Conservation (phyloP, 1,140 invertebrate genomes). For the Gonatopus flavifemur region DNA sequence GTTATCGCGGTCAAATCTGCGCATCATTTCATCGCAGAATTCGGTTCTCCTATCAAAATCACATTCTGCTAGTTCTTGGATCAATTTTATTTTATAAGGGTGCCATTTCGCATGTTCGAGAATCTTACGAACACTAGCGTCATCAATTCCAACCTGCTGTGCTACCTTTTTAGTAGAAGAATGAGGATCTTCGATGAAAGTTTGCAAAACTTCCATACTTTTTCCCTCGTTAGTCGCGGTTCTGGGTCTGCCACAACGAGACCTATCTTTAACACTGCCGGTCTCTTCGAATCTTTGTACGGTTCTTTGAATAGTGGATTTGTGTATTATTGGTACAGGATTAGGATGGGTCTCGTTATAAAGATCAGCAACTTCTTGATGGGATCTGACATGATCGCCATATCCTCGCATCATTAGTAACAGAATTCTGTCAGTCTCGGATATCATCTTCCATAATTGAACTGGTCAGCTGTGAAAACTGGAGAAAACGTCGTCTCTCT, state of each 20-base stretch:
- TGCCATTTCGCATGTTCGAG: background rate
- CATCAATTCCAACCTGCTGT: background rate
- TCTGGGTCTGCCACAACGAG: background rate
- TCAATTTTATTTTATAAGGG: background rate
- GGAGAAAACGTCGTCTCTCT: no score
- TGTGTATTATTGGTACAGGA: background rate
- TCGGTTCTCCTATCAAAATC: background rate
- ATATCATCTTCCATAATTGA: no score
- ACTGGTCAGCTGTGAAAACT: no score
- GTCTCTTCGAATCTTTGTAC: background rate
- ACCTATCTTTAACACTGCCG: background rate
- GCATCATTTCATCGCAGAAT: background rate
- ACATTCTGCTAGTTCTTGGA: background rate
- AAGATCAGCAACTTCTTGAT: background rate
- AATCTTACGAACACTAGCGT: background rate
- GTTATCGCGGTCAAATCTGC: slow-evolving; percentile 13
- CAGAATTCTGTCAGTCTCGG: background rate
- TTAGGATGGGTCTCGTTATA: background rate
- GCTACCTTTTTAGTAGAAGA: background rate
- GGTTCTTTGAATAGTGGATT: background rate
- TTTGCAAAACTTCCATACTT: background rate
- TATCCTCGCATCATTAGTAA: background rate
- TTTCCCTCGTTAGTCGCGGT: no score
- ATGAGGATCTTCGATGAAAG: background rate
- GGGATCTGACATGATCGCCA: background rate